These are phyloP conservation scores for Cryptotermes secundus DNA, from an alignment of 1,140 invertebrate species.

Conservation along the genomic window DNA sequence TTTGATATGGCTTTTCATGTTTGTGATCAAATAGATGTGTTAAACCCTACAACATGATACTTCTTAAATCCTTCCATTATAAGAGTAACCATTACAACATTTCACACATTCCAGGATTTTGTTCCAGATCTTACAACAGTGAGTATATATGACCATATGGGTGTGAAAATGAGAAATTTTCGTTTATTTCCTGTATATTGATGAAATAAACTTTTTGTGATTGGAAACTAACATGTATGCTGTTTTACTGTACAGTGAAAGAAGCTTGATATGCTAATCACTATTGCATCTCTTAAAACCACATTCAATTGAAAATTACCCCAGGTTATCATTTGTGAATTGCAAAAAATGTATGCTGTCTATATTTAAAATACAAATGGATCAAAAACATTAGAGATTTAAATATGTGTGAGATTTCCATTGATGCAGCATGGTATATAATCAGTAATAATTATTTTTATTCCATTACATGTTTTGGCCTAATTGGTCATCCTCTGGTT, in stretches of 20 bases:
- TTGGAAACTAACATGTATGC: neutral
- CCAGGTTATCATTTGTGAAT: too few relatives aligned
- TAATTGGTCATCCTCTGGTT: too few relatives aligned
- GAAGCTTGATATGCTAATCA: neutral
- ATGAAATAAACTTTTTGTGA: neutral
- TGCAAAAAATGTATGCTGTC: too few relatives aligned
- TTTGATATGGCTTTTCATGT: constrained; percentile 3
- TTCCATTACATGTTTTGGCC: too few relatives aligned
- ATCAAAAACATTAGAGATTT: too few relatives aligned
- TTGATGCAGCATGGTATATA: too few relatives aligned
- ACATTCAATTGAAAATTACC: too few relatives aligned
- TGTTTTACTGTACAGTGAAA: neutral
- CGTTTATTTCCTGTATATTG: neutral
- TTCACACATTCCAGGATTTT: constrained; percentile 53
- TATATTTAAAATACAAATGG: too few relatives aligned
- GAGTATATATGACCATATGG: constrained; percentile 47
- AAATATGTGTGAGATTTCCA: too few relatives aligned
- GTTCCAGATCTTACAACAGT: constrained; percentile 55
- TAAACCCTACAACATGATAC: neutral
- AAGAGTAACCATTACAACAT: neutral
- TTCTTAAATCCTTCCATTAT: neutral
- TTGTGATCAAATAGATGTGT: neutral
- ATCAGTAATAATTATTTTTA: too few relatives aligned
- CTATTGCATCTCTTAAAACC: neutral
- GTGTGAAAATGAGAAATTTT: constrained; percentile 26